Evolutionary conservation across 1,140 invertebrate genomes (phyloP), one percentile per base, ranked within the genome.

Genomic region (Aphelenchoides besseyi): DNA sequence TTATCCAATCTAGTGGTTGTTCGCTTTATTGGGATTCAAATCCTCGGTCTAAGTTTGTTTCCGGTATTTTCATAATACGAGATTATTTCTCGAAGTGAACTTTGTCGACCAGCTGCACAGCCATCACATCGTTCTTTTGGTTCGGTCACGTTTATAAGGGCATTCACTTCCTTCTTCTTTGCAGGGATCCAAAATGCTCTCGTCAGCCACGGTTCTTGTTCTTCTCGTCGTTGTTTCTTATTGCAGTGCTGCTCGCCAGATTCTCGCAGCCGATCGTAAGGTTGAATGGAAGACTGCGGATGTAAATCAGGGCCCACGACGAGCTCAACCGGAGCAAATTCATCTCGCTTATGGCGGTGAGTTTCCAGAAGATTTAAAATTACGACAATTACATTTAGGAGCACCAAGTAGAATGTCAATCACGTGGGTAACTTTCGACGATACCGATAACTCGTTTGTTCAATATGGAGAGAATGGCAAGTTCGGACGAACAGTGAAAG

Each of bases 301-400:
- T 23, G 41, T 48, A 12, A 23, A 61, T 79, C 3, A n/a, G 62
- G 78, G 77, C 1, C 76, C 74, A 2, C 69, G 33, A 36, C 77
- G 68, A 30, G 73, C 57, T 0, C 79, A 81, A 29, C 64, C 69
- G 3, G 78, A 81, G 67, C 73, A 77, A 62, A 71, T 76, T 2
- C 73, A 68, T 55, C n/a, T 79, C 32, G 73, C 76, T 26, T 76
- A 72, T 69, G 76, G 71, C n/a, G 79, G 76, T 35, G 63, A 66
- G 26, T 61, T n/a, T 16, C 28, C 57, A 9, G 23, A 9, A 8
- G 16, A 2, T 28, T 61, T 61, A 18, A 61, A 29, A 61, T 18
- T 61, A n/a, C n/a, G n/a, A n/a, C n/a, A n/a, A n/a, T 2, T 36
- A n/a, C 28, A n/a, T 61, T 28, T 26, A 61, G 59, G 59, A 16